Conservation (phyloP, 2,888 invertebrate genomes). For the Apomyelois bistriatella region DNA sequence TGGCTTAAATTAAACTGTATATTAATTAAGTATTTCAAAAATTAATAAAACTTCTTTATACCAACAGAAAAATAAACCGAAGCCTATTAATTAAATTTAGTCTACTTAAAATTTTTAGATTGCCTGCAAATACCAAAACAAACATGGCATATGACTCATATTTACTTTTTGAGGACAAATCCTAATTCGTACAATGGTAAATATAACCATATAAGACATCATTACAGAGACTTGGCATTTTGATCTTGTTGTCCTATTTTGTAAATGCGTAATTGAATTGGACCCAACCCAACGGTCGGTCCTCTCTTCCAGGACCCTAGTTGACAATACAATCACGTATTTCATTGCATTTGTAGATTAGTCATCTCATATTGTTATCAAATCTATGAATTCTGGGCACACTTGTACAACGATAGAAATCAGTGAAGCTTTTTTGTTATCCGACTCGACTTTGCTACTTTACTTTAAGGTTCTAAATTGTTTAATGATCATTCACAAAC, state of each 20-base stretch:
- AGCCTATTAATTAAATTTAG: too few relatives aligned
- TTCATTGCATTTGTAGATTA: conserved; percentile 4
- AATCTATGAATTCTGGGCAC: conserved; percentile 11
- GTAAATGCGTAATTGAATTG: conserved; percentile 5
- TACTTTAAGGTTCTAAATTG: conserved; percentile 22
- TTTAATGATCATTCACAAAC: conserved; percentile 15
- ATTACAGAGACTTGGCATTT: background rate
- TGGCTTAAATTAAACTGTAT: too few relatives aligned
- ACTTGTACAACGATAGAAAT: conserved; percentile 7
- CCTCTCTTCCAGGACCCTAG: background rate
- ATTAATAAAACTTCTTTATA: too few relatives aligned
- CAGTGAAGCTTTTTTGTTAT: background rate
- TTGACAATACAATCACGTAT: conserved; percentile 3
- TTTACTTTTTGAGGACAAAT: too few relatives aligned
- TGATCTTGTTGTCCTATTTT: conserved; percentile 1
- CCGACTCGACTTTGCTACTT: background rate
- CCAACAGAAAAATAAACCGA: too few relatives aligned
- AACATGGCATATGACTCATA: too few relatives aligned
- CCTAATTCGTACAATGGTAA: too few relatives aligned
- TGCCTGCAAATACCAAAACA: too few relatives aligned
- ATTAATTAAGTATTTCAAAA: too few relatives aligned
- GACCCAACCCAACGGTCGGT: background rate
- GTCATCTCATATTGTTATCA: conserved; percentile 6
- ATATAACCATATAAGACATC: too few relatives aligned
- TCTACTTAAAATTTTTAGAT: too few relatives aligned